These are phyloP conservation scores for Parauchenoglanis punctatus DNA, from an alignment of 2,797 vertebrate species.

Conservation along the genomic window DNA sequence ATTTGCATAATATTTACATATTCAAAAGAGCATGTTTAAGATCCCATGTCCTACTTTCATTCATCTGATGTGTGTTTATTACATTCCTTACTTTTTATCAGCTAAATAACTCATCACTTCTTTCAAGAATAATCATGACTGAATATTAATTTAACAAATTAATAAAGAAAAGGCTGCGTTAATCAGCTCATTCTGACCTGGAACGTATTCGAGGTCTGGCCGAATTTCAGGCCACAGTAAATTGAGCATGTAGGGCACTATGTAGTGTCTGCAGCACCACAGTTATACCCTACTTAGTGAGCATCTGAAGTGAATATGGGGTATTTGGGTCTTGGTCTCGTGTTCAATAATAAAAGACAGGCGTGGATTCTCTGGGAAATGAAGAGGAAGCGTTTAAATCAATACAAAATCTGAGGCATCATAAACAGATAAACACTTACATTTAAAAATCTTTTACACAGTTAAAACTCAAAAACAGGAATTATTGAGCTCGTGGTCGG, in stretches of 20 bases:
- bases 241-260: neutral
- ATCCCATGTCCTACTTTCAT: neutral
- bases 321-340: neutral
- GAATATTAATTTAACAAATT: neutral
- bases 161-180: too few relatives aligned
- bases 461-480: too few relatives aligned
- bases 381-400: neutral
- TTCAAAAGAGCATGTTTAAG: neutral
- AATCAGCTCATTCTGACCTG: neutral
- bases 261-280: neutral
- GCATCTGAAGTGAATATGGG: neutral
- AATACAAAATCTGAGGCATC: neutral
- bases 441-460: neutral
- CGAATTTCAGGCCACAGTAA: neutral
- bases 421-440: neutral
- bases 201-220: neutral
- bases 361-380: neutral
- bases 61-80: too few relatives aligned
- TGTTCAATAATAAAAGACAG: neutral
- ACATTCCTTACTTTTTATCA: neutral
- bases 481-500: too few relatives aligned
- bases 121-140: neutral
- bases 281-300: neutral
- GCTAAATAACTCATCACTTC: neutral
- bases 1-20: slow-evolving; percentile 8